phyloP scores from a whole-genome alignment of 2,797 vertebrate genomes.

The Artibeus lituratus region DNA sequence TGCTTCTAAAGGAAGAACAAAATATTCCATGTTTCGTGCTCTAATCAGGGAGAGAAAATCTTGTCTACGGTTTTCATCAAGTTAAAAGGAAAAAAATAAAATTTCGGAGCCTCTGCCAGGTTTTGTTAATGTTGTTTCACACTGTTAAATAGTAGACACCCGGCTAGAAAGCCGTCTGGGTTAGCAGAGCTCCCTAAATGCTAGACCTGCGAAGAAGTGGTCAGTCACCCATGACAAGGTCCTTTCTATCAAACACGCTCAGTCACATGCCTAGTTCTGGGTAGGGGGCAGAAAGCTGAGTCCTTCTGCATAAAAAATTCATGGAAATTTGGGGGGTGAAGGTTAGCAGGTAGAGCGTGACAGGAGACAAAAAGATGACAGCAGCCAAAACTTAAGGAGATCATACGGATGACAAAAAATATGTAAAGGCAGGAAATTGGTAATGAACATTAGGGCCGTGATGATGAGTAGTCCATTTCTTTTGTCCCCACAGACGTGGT shows the following conservation, averaged over 20 bases:
- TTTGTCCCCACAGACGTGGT: background rate
- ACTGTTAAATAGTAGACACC: background rate
- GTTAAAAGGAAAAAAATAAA: background rate
- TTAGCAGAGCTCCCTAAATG: background rate
- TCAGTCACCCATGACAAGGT: background rate
- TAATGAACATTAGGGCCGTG: background rate
- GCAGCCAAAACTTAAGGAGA: background rate
- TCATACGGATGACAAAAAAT: background rate
- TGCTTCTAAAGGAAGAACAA: background rate
- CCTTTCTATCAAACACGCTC: background rate
- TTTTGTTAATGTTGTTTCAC: too few relatives aligned
- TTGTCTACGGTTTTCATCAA: background rate
- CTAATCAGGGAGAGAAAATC: background rate
- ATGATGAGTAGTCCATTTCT: background rate
- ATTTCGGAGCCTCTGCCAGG: background rate
- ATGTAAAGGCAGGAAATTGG: background rate
- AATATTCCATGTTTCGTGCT: background rate
- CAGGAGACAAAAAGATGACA: background rate
- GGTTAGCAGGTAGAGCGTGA: background rate
- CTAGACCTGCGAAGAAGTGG: background rate
- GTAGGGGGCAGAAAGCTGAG: background rate
- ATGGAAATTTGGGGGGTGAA: background rate
- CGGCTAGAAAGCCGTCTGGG: background rate
- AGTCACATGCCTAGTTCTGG: background rate
- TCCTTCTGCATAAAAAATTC: background rate